Evolutionary conservation across 2,888 invertebrate genomes (phyloP), one percentile per base, ranked within the genome.

Genomic region (Cyrtodaria siliqua): DNA sequence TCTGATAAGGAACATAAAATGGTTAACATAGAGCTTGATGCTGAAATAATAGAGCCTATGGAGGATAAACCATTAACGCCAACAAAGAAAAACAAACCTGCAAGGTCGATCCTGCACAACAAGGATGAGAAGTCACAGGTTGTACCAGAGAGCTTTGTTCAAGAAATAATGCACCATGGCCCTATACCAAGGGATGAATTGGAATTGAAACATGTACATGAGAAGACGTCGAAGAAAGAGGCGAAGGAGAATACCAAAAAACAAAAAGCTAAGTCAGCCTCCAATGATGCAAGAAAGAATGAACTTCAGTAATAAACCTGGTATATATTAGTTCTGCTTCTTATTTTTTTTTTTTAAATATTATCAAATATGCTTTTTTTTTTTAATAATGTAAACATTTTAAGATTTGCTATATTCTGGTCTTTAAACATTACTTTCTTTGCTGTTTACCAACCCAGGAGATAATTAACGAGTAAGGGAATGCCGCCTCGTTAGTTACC

Each of bases 41-140:
- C 95, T 42, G 95, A 95, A 87, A 93, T 95, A 57, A 93, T 95
- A 29, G 93, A 94, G 64, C 90, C 87, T 18, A 61, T 84, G 1
- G 86, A 84, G 12, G 86, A 84, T 14, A 77, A 77, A 20, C 53
- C 79, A 60, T 84, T 83, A 53, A 89, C 87, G 47, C 95, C 93
- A 78, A 91, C 92, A 92, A 95, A 94, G 91, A 95, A 95, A 94
- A 95, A 95, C 94, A 95, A 95, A 91, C 59, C 74, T 14, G 94
- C 95, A 90, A 96, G 96, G 93, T 95, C 96, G 87, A 96, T 96
- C 93, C 94, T 96, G 91, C 88, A 96, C 89, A 96, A 96, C 94
- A 96, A 96, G 69, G 89, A 88, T 67, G 92, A 91, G 64, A 87
- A 87, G 44, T 64, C 85, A 1, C 81, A 78, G 6, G 73, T 86